Evolutionary conservation across 1,140 invertebrate species (phyloP).

Genomic region (Triops cancriformis): DNA sequence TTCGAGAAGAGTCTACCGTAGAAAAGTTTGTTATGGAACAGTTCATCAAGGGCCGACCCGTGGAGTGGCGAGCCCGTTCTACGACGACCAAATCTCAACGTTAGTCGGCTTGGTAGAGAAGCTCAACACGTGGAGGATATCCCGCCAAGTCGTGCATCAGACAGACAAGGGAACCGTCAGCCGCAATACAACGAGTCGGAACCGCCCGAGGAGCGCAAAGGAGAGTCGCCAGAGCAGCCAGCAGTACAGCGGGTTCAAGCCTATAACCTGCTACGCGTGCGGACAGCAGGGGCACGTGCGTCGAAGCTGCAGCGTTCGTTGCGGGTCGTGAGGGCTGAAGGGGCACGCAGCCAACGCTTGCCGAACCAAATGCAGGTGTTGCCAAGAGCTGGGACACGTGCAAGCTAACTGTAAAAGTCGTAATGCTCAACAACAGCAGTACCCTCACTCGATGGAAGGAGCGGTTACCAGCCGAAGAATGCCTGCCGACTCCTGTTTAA

Average conservation of each 20-base stretch:
- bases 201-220: not conserved
- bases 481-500: not conserved
- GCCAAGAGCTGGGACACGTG: not conserved
- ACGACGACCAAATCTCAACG: not conserved
- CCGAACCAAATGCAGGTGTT: not conserved
- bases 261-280: not conserved
- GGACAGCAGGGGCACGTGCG: not conserved
- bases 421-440: not conserved
- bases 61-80: not conserved
- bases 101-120: not conserved
- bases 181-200: not conserved
- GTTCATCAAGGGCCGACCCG: not conserved
- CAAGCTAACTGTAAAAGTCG: not conserved
- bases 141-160: not conserved
- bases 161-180: not conserved
- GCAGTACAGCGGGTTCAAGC: not conserved
- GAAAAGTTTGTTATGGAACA: too few species aligned
- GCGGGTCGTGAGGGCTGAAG: not conserved
- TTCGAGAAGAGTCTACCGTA: not conserved
- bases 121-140: not conserved
- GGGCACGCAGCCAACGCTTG: not conserved
- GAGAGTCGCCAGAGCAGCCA: not conserved
- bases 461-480: not conserved
- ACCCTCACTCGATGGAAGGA: not conserved
- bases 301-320: not conserved